Evolutionary conservation across 2,888 invertebrate genomes (phyloP), one percentile per base, ranked within the genome.

Genomic region (Agonopterix heracliana): DNA sequence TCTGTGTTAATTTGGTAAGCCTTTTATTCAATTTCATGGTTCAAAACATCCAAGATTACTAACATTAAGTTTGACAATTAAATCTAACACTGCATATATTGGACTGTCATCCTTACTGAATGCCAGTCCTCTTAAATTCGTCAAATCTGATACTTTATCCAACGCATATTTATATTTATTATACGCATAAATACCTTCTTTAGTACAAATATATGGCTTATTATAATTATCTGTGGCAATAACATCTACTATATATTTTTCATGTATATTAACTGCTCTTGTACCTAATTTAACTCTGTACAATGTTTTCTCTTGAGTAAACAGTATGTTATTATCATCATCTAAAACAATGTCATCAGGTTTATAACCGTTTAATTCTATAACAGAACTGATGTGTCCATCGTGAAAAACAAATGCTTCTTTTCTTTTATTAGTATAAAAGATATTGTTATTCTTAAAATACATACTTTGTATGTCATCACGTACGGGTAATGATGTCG

Each of bases 111-210:
- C 56, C 35, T 60, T 76, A 40, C 70, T 71, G 66, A 87, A 86
- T 0, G 75, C 64, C 1, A 86, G 48, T 35, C 75, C 75, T 57
- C 60, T 78, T 13, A 85, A 54, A 61, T 78, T 68, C 38, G 46
- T 66, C 17, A 85, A 56, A 53, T 73, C 64, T 1, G 75, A 68
- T 7, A 76, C 66, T 55, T 74, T 84, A 52, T 85, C 85, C 45
- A 83, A 66, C 0, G 71, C 78, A 50, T 70, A 85, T 48, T 85
- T 86, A 49, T 78, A 84, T 46, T 81, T 84, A 62, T 87, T 85
- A 44, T 85, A 87, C 0, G 71, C 64, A 45, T 71, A 85, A 0
- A 84, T 48, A 1, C 84, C 86, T 45, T 71, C 71, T 1, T 61
- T 70, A 0, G 82, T 69, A 47, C 74, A 66, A 1, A 81, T 55